A percentile compares a stretch with the other conserved stretches of the same genome.
Evolutionary conservation across 2,888 invertebrate genomes (phyloP).

Genomic region (Ferdinandea cuprea): DNA sequence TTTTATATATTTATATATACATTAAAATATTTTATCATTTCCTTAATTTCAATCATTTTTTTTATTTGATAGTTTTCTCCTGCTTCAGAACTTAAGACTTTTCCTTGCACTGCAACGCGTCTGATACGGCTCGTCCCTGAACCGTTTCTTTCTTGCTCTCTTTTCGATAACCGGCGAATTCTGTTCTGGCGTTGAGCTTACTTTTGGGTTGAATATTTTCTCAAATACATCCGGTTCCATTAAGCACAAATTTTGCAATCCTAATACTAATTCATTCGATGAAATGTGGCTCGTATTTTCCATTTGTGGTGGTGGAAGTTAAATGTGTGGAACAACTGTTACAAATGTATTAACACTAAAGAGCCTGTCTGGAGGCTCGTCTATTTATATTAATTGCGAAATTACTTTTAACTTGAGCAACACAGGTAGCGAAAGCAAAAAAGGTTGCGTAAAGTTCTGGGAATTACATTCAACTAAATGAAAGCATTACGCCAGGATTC

Average conservation of each 20-base stretch:
- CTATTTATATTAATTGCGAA: constrained; percentile 1
- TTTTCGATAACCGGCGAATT: constrained; percentile 26
- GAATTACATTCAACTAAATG: neutral
- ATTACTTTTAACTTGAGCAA: neutral
- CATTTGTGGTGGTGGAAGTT: neutral
- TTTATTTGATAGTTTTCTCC: neutral
- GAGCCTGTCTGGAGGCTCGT: neutral
- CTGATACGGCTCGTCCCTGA: constrained; percentile 9
- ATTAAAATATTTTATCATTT: too few species aligned
- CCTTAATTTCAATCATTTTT: too few species aligned
- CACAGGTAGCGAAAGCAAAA: neutral
- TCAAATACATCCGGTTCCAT: constrained; percentile 37
- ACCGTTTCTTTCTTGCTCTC: constrained; percentile 23
- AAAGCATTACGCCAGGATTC: neutral
- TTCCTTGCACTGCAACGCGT: constrained; percentile 15
- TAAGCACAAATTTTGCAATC: constrained; percentile 31
- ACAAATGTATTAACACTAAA: neutral
- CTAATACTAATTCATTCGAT: constrained; percentile 17
- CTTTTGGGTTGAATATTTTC: constrained; percentile 29
- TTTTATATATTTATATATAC: too few species aligned
- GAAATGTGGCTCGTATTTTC: neutral
- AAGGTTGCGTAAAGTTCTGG: neutral
- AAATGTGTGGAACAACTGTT: neutral
- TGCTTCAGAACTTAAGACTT: constrained; percentile 28
- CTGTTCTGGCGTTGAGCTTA: constrained; percentile 32